These are phyloP conservation scores for Aurelia aurita DNA, from an alignment of 30 jellyfish, hydroid and myxozoan species.

Conservation along the genomic window DNA sequence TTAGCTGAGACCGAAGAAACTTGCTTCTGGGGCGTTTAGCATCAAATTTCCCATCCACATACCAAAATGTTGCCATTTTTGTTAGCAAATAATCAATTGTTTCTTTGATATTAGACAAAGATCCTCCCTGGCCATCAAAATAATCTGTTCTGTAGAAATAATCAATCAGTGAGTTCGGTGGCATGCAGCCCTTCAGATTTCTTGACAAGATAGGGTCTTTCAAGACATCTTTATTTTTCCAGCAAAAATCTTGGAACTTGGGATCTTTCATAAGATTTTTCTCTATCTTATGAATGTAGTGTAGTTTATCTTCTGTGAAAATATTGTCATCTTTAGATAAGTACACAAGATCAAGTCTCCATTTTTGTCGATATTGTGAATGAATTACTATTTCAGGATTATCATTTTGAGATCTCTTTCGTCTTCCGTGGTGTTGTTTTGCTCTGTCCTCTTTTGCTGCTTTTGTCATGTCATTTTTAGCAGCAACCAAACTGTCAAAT, in stretches of 20 bases:
- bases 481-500: slow-evolving; percentile 62
- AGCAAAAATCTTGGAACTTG: slow-evolving; percentile 66
- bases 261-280: slow-evolving; percentile 48
- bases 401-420: slow-evolving; percentile 8
- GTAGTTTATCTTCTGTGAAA: slow-evolving; percentile 64
- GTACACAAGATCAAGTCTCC: slow-evolving; percentile 70
- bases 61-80: slow-evolving; percentile 70
- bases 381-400: slow-evolving; percentile 59
- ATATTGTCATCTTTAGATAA: slow-evolving; percentile 66
- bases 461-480: slow-evolving; percentile 40
- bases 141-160: slow-evolving; percentile 57
- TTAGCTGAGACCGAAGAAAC: slow-evolving; percentile 57
- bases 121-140: slow-evolving; percentile 65
- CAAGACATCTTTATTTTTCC: slow-evolving; percentile 52
- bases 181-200: slow-evolving; percentile 66
- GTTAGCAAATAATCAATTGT: slow-evolving; percentile 68
- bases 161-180: slow-evolving; percentile 76
- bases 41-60: slow-evolving; percentile 63
- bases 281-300: slow-evolving; percentile 58
- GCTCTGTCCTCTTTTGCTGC: slow-evolving; percentile 49
- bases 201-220: slow-evolving; percentile 30
- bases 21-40: slow-evolving; percentile 50
- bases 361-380: slow-evolving; percentile 50
- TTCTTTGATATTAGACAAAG: slow-evolving; percentile 42
- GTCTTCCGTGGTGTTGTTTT: background rate